These are phyloP conservation scores for Nomada flava DNA, from an alignment of 2,888 invertebrate species.

Conservation along the genomic window DNA sequence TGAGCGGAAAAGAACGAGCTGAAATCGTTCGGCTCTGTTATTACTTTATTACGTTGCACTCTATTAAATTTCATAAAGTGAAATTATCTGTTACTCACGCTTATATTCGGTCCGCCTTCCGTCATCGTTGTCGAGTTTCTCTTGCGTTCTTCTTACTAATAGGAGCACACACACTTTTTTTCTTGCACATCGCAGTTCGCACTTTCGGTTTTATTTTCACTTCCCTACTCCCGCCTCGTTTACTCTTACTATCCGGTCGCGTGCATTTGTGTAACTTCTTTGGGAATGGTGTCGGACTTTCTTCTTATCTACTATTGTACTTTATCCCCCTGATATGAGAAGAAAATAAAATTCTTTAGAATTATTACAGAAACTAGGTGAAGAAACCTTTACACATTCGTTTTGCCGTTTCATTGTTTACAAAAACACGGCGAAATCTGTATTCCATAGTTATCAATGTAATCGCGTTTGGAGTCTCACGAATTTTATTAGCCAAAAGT, in stretches of 20 bases:
- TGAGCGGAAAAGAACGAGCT: background rate
- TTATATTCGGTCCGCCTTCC: constrained; percentile 55
- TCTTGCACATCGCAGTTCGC: constrained; percentile 55
- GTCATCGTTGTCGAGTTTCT: constrained; percentile 51
- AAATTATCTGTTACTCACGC: constrained; percentile 40
- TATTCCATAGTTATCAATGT: too few relatives aligned
- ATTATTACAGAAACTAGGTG: too few relatives aligned
- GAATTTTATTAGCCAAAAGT: background rate
- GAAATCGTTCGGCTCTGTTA: background rate
- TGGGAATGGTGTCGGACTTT: constrained; percentile 6
- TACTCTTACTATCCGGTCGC: background rate
- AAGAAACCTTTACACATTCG: too few relatives aligned
- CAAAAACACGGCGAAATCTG: too few relatives aligned
- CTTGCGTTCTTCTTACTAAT: constrained; percentile 39
- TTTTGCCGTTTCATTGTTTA: too few relatives aligned
- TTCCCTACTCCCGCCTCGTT: background rate
- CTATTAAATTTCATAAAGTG: background rate
- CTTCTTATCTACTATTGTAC: background rate
- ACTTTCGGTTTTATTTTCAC: constrained; percentile 33
- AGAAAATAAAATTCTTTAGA: background rate
- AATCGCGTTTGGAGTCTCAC: background rate
- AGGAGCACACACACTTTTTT: constrained; percentile 46
- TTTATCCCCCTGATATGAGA: too few relatives aligned
- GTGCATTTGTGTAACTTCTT: background rate
- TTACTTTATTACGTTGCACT: background rate